A percentile compares a stretch with the other conserved stretches of the same genome.
phyloP scores from a whole-genome alignment of 2,797 vertebrate species.

The Emydoidea blandingii region DNA sequence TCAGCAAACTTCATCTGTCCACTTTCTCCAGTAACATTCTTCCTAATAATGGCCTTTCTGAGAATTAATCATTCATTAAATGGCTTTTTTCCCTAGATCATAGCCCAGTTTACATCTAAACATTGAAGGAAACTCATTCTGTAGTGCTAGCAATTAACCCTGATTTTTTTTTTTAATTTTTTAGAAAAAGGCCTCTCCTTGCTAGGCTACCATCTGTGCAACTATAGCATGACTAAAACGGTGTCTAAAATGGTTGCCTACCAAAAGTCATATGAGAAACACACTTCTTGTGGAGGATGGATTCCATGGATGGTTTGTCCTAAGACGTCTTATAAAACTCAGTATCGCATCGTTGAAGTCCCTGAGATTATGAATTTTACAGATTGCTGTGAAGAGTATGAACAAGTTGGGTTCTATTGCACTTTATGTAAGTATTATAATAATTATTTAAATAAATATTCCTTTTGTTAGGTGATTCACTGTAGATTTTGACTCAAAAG shows the following conservation, averaged over 20 bases:
- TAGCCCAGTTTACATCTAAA: not conserved
- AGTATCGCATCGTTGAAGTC: constrained; percentile 72
- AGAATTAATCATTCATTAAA: not conserved
- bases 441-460: not conserved
- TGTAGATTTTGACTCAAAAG: not conserved
- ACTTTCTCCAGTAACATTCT: not conserved
- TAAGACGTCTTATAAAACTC: constrained; percentile 77
- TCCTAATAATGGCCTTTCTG: not conserved
- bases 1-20: not conserved
- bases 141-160: not conserved
- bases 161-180: not conserved
- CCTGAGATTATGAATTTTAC: constrained; percentile 77
- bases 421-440: constrained; percentile 84
- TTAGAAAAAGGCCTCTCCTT: constrained; percentile 82
- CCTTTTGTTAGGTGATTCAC: not conserved
- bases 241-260: constrained; percentile 80
- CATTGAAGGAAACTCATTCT: not conserved
- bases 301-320: constrained; percentile 86
- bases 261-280: constrained; percentile 76
- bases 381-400: constrained; percentile 89
- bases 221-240: constrained; percentile 74
- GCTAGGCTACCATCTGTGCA: constrained; percentile 88
- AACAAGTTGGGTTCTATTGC: constrained; percentile 90
- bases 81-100: not conserved
- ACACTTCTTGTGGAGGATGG: constrained; percentile 86